Base-by-base conservation (phyloP, 2,113 vertebrate species). In the Polypterus bichir region DNA sequence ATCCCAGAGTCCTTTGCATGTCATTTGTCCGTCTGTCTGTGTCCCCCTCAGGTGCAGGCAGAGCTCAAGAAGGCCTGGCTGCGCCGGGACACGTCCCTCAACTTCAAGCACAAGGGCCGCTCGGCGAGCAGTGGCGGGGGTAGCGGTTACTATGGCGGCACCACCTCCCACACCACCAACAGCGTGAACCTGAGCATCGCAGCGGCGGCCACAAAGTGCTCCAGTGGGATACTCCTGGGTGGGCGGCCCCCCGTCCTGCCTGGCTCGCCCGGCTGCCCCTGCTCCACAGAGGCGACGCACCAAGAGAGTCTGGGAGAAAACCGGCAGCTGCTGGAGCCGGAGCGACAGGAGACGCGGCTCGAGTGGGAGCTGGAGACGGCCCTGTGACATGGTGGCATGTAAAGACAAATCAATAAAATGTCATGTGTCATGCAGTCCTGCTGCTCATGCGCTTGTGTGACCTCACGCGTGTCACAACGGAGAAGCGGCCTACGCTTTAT, bases 41-140 rank as follows among this genome's bases (percentile, higher is more conserved):
- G 47, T 8, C 11, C 27, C 62, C 47, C 55, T 48, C 69, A 89
- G 87, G 88, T 90, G 59, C 86, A 87, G 69, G 82, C 86, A 0
- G 88, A 90, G 73, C 74, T 90, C 3, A 88, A 86, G 72, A 90
- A 90, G 72, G 81, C 80, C 0, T 90, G 88, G 88, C 66, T 86
- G 9, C 74, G 86, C 58, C 77, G 87, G 4, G 89, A 75, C 68
- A 66, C 89, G 7, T 65, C 78, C 1, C 58, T 79, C 62, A 86
- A 90, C 66, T 75, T 90, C 8, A 87, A 86, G 65, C 87, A 88
- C 70, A 88, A 88, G 67, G 65, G 77, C 6, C 73, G 85, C 48
- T 77, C 85, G 44, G 85, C 79, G 10, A 88, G 84, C 78, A 88
- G 83, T 3, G 60, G 61, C 0, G 81, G 84, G 2, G 86, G 81